phyloP scores from a whole-genome alignment of 2,797 vertebrate genomes.

The Clarias laeviceps region DNA sequence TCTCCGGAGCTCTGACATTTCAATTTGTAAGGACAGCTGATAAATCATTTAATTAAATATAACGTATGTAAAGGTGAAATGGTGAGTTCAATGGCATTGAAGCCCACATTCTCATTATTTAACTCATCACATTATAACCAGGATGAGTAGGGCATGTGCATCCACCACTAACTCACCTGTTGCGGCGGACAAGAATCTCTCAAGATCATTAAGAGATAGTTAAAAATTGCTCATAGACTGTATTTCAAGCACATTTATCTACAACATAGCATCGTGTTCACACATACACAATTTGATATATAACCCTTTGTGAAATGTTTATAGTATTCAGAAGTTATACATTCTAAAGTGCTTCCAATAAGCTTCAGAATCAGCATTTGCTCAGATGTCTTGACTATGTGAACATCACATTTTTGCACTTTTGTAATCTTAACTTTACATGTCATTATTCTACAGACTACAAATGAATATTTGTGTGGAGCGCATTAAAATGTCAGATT shows the following conservation, averaged over 20 bases:
- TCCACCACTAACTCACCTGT: neutral
- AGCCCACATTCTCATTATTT: neutral
- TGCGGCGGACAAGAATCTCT: neutral
- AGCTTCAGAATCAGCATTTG: neutral
- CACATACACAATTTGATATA: neutral
- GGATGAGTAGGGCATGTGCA: neutral
- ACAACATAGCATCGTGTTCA: neutral
- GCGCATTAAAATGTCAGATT: neutral
- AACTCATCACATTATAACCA: neutral
- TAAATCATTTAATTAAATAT: neutral
- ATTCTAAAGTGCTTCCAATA: conserved; percentile 1
- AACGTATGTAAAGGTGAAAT: conserved; percentile 9
- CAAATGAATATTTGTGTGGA: conserved; percentile 19
- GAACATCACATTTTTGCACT: conserved; percentile 21
- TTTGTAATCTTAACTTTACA: conserved; percentile 25
- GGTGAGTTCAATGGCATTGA: neutral
- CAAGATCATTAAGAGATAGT: neutral
- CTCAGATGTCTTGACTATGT: neutral
- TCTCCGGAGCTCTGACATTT: neutral
- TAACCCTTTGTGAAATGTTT: neutral
- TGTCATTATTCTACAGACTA: conserved; percentile 1
- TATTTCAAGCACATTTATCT: conserved; percentile 10
- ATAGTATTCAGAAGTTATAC: neutral
- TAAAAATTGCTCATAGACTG: neutral
- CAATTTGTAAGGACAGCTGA: neutral